Base-by-base conservation (phyloP, 2,797 vertebrate species). In the Adelosebastes latens region DNA sequence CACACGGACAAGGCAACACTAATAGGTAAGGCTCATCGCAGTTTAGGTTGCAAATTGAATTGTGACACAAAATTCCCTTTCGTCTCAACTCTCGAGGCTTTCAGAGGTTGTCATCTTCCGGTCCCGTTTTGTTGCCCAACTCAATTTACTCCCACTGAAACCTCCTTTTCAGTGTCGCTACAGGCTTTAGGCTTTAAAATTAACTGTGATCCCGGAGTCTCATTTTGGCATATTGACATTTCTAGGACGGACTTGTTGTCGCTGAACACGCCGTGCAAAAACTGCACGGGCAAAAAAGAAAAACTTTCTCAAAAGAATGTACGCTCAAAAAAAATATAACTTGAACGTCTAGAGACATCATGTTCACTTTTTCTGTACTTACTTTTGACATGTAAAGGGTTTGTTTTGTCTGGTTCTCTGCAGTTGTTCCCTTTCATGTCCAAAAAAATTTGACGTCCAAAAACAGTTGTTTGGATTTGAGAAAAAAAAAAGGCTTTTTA, bases 191-290 rank as follows among this genome's bases (percentile, higher is more conserved):
- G 79, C 89, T 82, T 90, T 79, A 85, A 91, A 84, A 85, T 86
- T 14, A 85, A 63, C 75, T 78, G 53, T 59, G 67, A 88, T 84
- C 73, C 61, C 24, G 4, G 31, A 10, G 52, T 76, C 75, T 89
- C 72, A 83, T 74, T 81, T 80, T 81, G 79, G 52, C 85, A 84
- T 58, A 7, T 52, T 92, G 91, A 90, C 87, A 83, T 89, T 92
- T 93, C 86, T 88, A 29, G 88, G 88, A 78, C 80, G 53, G 77
- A 84, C 66, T 70, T 88, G 72, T 88, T 93, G 82, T 86, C 60
- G 4, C 52, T 76, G 75, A 88, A 85, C 46, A 68, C 20, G 27
- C 61, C 58, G 46, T 74, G 52, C 27, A 64, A 64, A 63, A 82
- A 75, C 58, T 58, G 29, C 56, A 71, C 2, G 4, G n/a, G 27